Conservation (phyloP, 2,888 invertebrate genomes). For the Boloria selene region DNA sequence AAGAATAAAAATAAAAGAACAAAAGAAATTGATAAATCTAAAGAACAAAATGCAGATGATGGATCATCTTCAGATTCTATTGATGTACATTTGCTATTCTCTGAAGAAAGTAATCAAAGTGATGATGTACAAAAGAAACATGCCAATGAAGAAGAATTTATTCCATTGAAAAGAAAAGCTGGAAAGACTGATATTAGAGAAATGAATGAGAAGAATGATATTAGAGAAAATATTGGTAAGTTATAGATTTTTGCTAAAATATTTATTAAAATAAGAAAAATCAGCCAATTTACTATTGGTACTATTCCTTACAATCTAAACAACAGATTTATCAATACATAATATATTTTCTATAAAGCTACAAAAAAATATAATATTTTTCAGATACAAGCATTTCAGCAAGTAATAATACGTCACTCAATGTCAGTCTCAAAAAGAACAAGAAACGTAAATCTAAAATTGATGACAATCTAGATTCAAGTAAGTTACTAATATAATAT, state of each 20-base stretch:
- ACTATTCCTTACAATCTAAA: too few relatives aligned
- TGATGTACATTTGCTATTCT: slow-evolving; percentile 65
- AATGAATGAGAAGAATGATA: slow-evolving; percentile 62
- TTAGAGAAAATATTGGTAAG: slow-evolving; percentile 52
- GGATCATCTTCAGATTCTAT: slow-evolving; percentile 63
- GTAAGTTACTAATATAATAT: slow-evolving; percentile 8
- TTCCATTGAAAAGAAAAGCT: slow-evolving; percentile 59
- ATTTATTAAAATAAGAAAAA: too few relatives aligned
- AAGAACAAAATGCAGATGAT: slow-evolving; percentile 29
- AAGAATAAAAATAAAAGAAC: slow-evolving; percentile 39
- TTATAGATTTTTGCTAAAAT: slow-evolving; percentile 10
- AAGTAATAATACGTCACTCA: slow-evolving; percentile 26
- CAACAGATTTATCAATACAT: too few relatives aligned
- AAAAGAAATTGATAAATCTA: slow-evolving; percentile 36
- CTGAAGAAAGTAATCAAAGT: slow-evolving; percentile 67
- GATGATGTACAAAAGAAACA: slow-evolving; percentile 43
- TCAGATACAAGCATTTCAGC: slow-evolving; percentile 2
- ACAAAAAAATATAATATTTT: background rate
- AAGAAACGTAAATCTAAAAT: slow-evolving; percentile 27
- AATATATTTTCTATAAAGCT: too few relatives aligned
- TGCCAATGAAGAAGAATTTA: slow-evolving; percentile 48
- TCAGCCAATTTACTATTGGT: too few relatives aligned
- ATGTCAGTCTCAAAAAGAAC: slow-evolving; percentile 34
- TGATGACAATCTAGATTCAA: background rate
- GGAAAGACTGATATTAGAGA: slow-evolving; percentile 60